A percentile compares a stretch with the other conserved stretches of the same genome.
These are phyloP conservation scores for Malurus leucopterus DNA, from an alignment of 2,797 vertebrate genomes.

Conservation along the genomic window DNA sequence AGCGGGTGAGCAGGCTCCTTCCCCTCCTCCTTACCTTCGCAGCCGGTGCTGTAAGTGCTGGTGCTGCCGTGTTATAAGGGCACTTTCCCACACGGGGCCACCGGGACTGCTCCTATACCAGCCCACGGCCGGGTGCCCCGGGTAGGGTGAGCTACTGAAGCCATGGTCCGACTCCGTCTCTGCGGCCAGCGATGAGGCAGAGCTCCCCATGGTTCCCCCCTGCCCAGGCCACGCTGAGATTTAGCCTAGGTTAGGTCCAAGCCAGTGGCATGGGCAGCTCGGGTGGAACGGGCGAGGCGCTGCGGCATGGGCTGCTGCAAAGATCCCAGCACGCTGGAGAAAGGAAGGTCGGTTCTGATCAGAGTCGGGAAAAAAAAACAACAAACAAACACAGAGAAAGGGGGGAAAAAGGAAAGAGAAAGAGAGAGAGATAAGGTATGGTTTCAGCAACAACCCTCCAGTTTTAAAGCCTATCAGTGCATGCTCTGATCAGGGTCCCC, in stretches of 20 bases:
- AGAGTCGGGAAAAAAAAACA: not conserved
- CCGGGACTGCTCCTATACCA: constrained; percentile 90
- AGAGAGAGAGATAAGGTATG: constrained; percentile 63
- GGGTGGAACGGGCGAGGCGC: constrained; percentile 43
- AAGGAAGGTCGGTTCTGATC: constrained; percentile 61
- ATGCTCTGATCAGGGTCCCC: not conserved
- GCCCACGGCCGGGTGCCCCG: constrained; percentile 81
- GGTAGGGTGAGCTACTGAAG: constrained; percentile 82
- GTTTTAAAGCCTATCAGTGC: not conserved
- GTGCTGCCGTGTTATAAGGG: constrained; percentile 88
- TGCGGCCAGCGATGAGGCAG: constrained; percentile 91
- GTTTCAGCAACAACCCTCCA: constrained; percentile 22
- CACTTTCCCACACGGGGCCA: constrained; percentile 87
- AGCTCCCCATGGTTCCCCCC: constrained; percentile 90
- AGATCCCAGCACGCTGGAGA: constrained; percentile 52
- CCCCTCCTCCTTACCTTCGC: constrained; percentile 86
- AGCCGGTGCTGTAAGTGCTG: constrained; percentile 83
- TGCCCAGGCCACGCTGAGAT: constrained; percentile 49
- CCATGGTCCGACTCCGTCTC: constrained; percentile 95
- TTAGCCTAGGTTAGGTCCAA: constrained; percentile 70
- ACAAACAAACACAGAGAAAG: not conserved
- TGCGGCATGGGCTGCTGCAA: constrained; percentile 55
- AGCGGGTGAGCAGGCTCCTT: constrained; percentile 18
- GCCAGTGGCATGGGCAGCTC: constrained; percentile 35
- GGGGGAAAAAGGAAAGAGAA: constrained; percentile 31